phyloP scores from a whole-genome alignment of 2,888 invertebrate species.

The Phalangium opilio region DNA sequence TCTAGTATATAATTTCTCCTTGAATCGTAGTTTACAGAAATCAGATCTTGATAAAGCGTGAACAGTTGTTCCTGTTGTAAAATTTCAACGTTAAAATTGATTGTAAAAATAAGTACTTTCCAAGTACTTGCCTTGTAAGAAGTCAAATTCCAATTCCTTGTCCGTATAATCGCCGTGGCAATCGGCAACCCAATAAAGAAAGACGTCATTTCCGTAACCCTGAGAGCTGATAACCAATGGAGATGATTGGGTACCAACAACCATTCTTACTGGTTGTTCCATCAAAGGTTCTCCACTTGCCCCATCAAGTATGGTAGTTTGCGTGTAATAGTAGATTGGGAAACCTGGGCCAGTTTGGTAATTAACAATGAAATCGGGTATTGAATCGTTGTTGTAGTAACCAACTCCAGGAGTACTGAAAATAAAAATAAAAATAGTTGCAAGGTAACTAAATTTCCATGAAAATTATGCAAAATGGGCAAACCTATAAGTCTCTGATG shows the following conservation, averaged over 20 bases:
- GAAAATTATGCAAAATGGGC: too few species aligned
- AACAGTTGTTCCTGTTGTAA: slow-evolving; percentile 31
- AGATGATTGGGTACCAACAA: slow-evolving; percentile 44
- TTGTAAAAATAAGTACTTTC: neutral
- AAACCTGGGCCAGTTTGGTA: slow-evolving; percentile 51
- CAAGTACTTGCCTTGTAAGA: slow-evolving; percentile 30
- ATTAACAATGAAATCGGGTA: slow-evolving; percentile 62
- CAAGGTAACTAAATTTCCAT: neutral
- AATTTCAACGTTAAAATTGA: too few species aligned
- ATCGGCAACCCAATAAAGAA: slow-evolving; percentile 58
- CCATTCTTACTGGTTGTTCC: slow-evolving; percentile 42
- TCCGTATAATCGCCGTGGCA: slow-evolving; percentile 35
- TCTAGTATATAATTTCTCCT: slow-evolving; percentile 46
- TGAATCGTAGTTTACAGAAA: slow-evolving; percentile 51
- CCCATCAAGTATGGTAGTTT: slow-evolving; percentile 45
- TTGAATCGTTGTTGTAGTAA: slow-evolving; percentile 56
- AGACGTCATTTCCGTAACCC: slow-evolving; percentile 54
- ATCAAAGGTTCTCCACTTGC: slow-evolving; percentile 44
- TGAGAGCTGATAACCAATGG: slow-evolving; percentile 43
- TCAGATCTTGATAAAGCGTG: slow-evolving; percentile 39
- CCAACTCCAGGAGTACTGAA: slow-evolving; percentile 56
- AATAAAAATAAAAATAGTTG: slow-evolving; percentile 6
- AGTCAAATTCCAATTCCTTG: slow-evolving; percentile 28
- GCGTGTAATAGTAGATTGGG: slow-evolving; percentile 56
- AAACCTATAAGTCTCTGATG: slow-evolving; percentile 48